A percentile compares a stretch with the other conserved stretches of the same genome.
phyloP scores from a whole-genome alignment of 2,888 invertebrate genomes.

The Tanytarsus gracilentus region DNA sequence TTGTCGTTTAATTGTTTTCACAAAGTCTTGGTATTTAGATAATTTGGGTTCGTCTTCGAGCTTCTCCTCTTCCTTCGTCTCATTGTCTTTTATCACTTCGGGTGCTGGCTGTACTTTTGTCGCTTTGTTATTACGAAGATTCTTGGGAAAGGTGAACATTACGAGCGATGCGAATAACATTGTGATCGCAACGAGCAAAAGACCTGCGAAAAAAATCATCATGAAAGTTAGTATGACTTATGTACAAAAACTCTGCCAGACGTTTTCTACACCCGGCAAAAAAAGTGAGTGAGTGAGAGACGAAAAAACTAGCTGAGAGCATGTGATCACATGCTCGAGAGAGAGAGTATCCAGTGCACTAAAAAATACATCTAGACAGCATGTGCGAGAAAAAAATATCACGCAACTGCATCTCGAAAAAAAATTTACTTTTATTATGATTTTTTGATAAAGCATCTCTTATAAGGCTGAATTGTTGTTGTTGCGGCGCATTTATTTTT shows the following conservation, averaged over 20 bases:
- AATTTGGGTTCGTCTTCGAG: slow-evolving; percentile 31
- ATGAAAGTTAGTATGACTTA: slow-evolving; percentile 6
- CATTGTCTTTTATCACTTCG: slow-evolving; percentile 39
- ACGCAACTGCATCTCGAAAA: slow-evolving; percentile 11
- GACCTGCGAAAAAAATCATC: slow-evolving; percentile 47
- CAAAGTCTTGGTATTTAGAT: slow-evolving; percentile 47
- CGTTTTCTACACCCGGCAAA: not conserved
- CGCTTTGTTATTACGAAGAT: slow-evolving; percentile 53
- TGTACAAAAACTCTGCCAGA: not conserved
- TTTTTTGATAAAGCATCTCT: slow-evolving; percentile 10
- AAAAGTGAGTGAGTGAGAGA: not conserved
- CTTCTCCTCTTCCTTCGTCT: slow-evolving; percentile 36
- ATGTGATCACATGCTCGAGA: not conserved
- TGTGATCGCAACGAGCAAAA: slow-evolving; percentile 75
- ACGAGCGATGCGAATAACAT: slow-evolving; percentile 74
- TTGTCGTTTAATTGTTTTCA: slow-evolving; percentile 67
- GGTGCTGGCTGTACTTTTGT: slow-evolving; percentile 32
- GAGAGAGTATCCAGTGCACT: not conserved
- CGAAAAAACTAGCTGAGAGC: not conserved
- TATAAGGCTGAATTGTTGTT: not conserved
- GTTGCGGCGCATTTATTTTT: not conserved
- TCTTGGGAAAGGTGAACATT: slow-evolving; percentile 85
- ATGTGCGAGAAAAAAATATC: not conserved
- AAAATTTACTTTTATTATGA: slow-evolving; percentile 12
- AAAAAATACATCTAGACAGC: too few relatives aligned